Evolutionary conservation across 92 coral and sea anemone genomes (phyloP).

Genomic region (Umimayanthus chanpuru): DNA sequence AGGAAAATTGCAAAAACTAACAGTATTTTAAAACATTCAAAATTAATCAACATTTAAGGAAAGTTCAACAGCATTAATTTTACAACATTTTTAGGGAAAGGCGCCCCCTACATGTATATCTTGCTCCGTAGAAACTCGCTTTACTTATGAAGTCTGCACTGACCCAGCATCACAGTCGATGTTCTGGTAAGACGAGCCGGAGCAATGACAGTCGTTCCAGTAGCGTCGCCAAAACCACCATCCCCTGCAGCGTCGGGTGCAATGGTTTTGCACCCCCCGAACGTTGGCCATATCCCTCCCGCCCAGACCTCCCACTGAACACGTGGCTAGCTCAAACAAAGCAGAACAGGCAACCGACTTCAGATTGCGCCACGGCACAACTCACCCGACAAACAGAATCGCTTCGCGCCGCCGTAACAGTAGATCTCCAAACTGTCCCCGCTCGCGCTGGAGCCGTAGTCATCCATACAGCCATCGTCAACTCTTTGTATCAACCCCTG

Average conservation of each 20-base stretch:
- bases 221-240: constrained; percentile 49
- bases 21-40: no score
- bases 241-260: constrained; percentile 44
- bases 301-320: constrained; percentile 36
- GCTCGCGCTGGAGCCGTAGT: constrained; percentile 32
- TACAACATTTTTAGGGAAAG: no score
- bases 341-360: constrained; percentile 45
- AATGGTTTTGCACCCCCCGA: constrained; percentile 36
- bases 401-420: constrained; percentile 49
- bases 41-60: no score
- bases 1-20: no score
- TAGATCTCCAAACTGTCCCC: constrained; percentile 47
- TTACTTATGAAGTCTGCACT: constrained; percentile 27
- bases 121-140: background rate
- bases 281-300: constrained; percentile 39
- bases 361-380: constrained; percentile 53
- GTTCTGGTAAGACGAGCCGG: constrained; percentile 33
- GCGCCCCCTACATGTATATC: background rate
- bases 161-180: constrained; percentile 45
- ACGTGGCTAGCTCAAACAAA: constrained; percentile 48
- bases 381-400: constrained; percentile 41
- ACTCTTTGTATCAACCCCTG: constrained; percentile 41
- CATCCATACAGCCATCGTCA: constrained; percentile 46
- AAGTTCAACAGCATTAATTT: no score
- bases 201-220: constrained; percentile 40